These are phyloP conservation scores for Laterallus jamaicensis DNA, from an alignment of 2,113 vertebrate genomes.

Conservation along the genomic window DNA sequence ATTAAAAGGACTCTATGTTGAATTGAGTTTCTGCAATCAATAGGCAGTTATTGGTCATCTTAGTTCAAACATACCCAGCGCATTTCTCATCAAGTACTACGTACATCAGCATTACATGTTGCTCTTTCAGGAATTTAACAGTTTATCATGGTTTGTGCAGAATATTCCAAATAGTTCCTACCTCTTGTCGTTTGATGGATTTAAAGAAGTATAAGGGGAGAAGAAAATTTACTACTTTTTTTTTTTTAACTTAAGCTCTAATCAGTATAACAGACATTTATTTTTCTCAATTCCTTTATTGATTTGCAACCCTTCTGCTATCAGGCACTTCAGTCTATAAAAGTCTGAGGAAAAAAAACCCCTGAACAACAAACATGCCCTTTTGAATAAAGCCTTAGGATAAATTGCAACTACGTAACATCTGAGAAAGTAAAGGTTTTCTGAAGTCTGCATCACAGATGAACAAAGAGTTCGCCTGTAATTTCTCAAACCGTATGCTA, in stretches of 20 bases:
- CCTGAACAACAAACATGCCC: too few species aligned
- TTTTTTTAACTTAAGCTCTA: neutral
- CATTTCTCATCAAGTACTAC: neutral
- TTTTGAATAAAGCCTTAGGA: neutral
- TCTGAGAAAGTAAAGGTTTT: neutral
- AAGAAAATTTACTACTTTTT: neutral
- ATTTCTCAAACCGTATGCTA: neutral
- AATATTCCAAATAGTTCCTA: neutral
- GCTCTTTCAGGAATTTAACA: neutral
- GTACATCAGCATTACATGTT: fast-evolving
- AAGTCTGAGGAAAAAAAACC: neutral
- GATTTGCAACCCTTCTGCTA: neutral
- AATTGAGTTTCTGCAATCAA: neutral
- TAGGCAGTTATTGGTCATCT: neutral
- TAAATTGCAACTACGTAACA: neutral
- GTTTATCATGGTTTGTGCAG: fast-evolving
- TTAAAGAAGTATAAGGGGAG: neutral
- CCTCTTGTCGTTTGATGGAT: too few species aligned
- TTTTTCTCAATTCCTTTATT: neutral
- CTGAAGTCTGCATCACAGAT: neutral
- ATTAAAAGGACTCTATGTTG: neutral
- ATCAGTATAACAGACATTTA: neutral
- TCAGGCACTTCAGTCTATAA: neutral
- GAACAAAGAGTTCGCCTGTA: neutral
- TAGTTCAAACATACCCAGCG: neutral